phyloP scores from a whole-genome alignment of 2,888 invertebrate species.

The Polylopha cassiicola region DNA sequence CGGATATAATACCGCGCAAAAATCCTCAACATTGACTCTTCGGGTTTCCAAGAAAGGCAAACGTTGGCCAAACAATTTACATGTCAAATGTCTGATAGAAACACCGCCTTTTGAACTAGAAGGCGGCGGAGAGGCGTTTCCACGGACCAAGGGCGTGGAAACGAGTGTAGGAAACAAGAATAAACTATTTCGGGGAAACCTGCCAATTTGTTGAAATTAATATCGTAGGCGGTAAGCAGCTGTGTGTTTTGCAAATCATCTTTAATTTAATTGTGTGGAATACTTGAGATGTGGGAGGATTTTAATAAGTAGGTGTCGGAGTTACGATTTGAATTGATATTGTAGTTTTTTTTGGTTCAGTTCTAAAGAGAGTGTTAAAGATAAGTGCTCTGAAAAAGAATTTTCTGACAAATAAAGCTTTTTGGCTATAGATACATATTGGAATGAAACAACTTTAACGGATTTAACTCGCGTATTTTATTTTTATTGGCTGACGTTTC shows the following conservation, averaged over 20 bases:
- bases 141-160: slow-evolving; percentile 54
- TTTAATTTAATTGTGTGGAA: slow-evolving; percentile 26
- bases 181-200: slow-evolving; percentile 40
- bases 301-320: too few relatives aligned
- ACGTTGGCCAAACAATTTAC: slow-evolving; percentile 57
- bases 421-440: too few relatives aligned
- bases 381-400: too few relatives aligned
- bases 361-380: too few relatives aligned
- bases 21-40: slow-evolving; percentile 7
- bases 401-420: too few relatives aligned
- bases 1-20: slow-evolving; percentile 1
- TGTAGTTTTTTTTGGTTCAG: too few relatives aligned
- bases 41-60: slow-evolving; percentile 33
- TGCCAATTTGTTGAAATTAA: slow-evolving; percentile 61
- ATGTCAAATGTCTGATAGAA: slow-evolving; percentile 35
- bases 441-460: too few relatives aligned
- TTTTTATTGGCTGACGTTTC: too few relatives aligned
- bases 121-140: slow-evolving; percentile 23
- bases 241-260: slow-evolving; percentile 37
- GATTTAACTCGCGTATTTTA: too few relatives aligned
- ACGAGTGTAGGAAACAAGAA: slow-evolving; percentile 23
- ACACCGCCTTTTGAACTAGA: slow-evolving; percentile 28
- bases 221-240: slow-evolving; percentile 34
- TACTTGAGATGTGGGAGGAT: too few relatives aligned
- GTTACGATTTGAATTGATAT: too few relatives aligned